These are phyloP conservation scores for Temnothorax nylanderi DNA, from an alignment of 1,140 invertebrate genomes.

Conservation along the genomic window DNA sequence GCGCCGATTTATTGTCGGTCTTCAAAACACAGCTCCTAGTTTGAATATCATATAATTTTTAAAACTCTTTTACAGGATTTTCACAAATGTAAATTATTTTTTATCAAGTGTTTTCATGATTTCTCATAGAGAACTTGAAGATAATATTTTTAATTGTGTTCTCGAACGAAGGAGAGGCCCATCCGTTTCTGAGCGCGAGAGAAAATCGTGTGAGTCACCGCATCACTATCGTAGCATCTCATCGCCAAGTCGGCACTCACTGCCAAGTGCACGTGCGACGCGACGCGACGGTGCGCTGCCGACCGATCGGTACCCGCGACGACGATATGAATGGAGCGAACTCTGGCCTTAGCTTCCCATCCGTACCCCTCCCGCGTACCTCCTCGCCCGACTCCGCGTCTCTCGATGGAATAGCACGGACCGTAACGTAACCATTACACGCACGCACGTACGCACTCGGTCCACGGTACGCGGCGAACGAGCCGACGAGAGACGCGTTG, in stretches of 20 bases:
- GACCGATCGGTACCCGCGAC: constrained; percentile 39
- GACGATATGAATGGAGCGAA: constrained; percentile 75
- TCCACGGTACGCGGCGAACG: background rate
- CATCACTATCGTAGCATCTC: constrained; percentile 21
- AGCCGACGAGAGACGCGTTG: constrained; percentile 60
- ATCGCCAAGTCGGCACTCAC: constrained; percentile 25
- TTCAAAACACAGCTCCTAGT: too few species aligned
- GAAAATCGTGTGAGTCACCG: constrained; percentile 55
- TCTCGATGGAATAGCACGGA: constrained; percentile 57
- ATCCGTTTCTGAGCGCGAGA: background rate
- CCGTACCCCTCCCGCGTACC: background rate
- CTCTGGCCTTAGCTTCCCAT: constrained; percentile 57
- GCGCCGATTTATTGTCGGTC: too few species aligned
- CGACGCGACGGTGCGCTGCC: constrained; percentile 33
- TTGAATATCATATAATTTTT: too few species aligned
- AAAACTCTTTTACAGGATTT: too few species aligned
- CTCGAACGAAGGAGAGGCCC: background rate
- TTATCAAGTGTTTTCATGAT: background rate
- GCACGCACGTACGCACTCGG: constrained; percentile 51
- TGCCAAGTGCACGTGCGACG: constrained; percentile 18
- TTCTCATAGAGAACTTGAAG: background rate
- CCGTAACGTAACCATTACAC: constrained; percentile 71
- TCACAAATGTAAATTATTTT: background rate
- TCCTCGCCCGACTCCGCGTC: constrained; percentile 6
- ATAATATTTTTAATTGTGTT: background rate